Conservation (phyloP, 2,888 invertebrate species). For the Andricus curvator region DNA sequence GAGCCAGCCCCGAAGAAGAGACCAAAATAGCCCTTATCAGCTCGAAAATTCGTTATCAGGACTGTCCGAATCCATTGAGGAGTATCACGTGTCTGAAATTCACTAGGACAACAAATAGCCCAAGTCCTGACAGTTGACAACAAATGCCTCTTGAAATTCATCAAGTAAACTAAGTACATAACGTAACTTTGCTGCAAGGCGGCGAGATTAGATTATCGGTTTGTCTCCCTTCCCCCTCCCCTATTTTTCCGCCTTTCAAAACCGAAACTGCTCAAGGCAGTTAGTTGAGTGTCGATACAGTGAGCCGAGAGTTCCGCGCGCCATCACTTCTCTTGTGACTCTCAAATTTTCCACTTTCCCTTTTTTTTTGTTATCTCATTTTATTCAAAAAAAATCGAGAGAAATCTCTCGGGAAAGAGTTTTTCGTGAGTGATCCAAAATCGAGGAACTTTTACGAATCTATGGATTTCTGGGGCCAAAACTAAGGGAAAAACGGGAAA, state of each 20-base stretch:
- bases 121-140: constrained; percentile 4
- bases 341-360: constrained; percentile 21
- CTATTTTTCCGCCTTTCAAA: constrained; percentile 67
- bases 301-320: constrained; percentile 49
- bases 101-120: not conserved
- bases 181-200: constrained; percentile 4
- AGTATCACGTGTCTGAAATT: not conserved
- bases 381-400: not conserved
- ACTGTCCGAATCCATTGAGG: not conserved
- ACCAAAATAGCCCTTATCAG: not conserved
- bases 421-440: constrained; percentile 20
- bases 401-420: not conserved
- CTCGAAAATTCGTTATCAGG: not conserved
- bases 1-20: not conserved
- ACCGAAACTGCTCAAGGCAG: constrained; percentile 68
- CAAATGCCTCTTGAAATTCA: constrained; percentile 17
- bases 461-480: constrained; percentile 18
- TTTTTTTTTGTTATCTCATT: not conserved
- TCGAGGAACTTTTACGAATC: constrained; percentile 20
- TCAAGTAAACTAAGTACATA: constrained; percentile 16
- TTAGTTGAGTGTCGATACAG: constrained; percentile 64
- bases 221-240: constrained; percentile 56
- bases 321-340: constrained; percentile 42
- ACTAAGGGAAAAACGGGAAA: constrained; percentile 34
- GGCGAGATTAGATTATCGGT: constrained; percentile 67